Conservation (phyloP, 2,888 invertebrate genomes). For the Corythucha ciliata region DNA sequence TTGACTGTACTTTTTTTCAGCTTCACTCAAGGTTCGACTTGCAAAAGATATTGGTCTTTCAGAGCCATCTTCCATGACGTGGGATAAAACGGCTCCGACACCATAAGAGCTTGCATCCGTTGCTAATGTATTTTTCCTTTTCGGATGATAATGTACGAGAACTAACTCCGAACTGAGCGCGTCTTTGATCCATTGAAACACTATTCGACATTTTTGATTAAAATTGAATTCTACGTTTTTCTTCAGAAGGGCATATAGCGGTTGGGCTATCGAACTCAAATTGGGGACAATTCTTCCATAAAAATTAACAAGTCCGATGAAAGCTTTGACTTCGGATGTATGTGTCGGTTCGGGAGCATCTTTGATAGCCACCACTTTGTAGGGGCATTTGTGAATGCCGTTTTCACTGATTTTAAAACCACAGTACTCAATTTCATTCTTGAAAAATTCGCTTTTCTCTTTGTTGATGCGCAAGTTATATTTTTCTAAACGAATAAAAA, state of each 20-base stretch:
- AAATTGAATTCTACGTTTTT: not conserved
- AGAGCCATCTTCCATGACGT: slow-evolving; percentile 1
- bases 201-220: slow-evolving; percentile 1
- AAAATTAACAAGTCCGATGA: slow-evolving; percentile 40
- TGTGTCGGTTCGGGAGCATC: slow-evolving; percentile 28
- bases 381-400: slow-evolving; percentile 18
- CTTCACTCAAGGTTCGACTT: not conserved
- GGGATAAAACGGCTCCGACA: slow-evolving; percentile 8
- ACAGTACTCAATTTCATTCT: slow-evolving; percentile 19
- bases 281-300: slow-evolving; percentile 34
- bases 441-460: slow-evolving; percentile 29
- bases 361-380: slow-evolving; percentile 19
- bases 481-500: slow-evolving; percentile 26
- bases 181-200: slow-evolving; percentile 20
- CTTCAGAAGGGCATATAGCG: not conserved
- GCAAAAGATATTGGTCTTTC: slow-evolving; percentile 1
- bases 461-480: slow-evolving; percentile 34
- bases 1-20: too few species aligned
- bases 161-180: slow-evolving; percentile 17
- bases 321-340: slow-evolving; percentile 27
- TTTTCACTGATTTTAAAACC: slow-evolving; percentile 19
- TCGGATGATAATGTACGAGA: slow-evolving; percentile 21
- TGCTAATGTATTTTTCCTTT: slow-evolving; percentile 10
- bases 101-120: not conserved
- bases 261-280: not conserved